phyloP scores from a whole-genome alignment of 92 coral and sea anemone species.

The Epizoanthus stellaris region DNA sequence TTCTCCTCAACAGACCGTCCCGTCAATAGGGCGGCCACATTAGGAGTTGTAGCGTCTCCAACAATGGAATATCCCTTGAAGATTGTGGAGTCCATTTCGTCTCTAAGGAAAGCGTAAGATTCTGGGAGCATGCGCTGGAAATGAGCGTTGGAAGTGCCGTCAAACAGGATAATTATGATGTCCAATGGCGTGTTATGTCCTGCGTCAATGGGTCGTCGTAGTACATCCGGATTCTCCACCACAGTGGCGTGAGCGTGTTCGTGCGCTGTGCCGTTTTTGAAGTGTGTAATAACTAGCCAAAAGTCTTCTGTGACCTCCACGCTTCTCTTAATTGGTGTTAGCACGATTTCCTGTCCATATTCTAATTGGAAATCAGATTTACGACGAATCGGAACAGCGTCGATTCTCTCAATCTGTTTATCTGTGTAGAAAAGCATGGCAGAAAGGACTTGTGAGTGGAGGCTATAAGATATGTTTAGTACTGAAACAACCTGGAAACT shows the following conservation, averaged over 20 bases:
- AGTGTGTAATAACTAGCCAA: conserved; percentile 41
- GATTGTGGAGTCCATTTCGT: conserved; percentile 56
- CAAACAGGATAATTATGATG: conserved; percentile 64
- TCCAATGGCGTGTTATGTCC: conserved; percentile 57
- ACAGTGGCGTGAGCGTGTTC: conserved; percentile 67
- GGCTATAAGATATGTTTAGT: no score
- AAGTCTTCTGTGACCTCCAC: conserved; percentile 57
- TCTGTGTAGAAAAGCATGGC: conserved; percentile 2
- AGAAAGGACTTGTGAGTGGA: not conserved
- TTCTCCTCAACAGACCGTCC: conserved; percentile 57
- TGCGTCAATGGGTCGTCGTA: conserved; percentile 46
- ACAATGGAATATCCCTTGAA: conserved; percentile 74
- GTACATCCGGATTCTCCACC: conserved; percentile 66
- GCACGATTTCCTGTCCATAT: conserved; percentile 11
- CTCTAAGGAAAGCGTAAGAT: conserved; percentile 56
- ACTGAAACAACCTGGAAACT: no score
- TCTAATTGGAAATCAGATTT: conserved; percentile 1
- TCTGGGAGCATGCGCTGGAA: conserved; percentile 78
- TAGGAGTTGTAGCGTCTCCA: conserved; percentile 76
- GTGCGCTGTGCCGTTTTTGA: conserved; percentile 33
- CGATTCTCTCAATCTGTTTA: not conserved
- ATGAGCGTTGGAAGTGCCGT: conserved; percentile 79
- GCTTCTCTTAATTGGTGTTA: not conserved
- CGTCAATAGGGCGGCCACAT: conserved; percentile 70
- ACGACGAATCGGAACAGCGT: conserved; percentile 34